Evolutionary conservation across 2,888 invertebrate genomes (phyloP).

Genomic region (Drosophila lutescens): DNA sequence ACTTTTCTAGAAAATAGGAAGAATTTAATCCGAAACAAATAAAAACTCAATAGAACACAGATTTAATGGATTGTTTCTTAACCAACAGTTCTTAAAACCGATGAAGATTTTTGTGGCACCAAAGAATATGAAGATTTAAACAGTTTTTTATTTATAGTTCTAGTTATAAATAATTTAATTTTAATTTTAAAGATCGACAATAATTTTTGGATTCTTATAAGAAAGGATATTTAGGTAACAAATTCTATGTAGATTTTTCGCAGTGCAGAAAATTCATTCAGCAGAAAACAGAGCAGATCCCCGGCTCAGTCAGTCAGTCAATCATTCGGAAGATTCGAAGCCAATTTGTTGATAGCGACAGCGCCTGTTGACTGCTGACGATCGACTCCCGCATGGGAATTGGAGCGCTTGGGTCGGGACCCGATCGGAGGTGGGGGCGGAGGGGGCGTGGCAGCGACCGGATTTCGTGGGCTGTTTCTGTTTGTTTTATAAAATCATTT

Average conservation of each 20-base stretch:
- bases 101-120: no score
- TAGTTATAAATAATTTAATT: no score
- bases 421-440: slow-evolving; percentile 24
- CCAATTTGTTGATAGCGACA: slow-evolving; percentile 75
- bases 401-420: slow-evolving; percentile 38
- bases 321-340: slow-evolving; percentile 75
- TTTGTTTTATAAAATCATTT: slow-evolving; percentile 75
- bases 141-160: no score
- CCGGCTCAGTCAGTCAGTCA: slow-evolving; percentile 57
- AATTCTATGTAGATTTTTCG: not conserved
- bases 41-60: no score
- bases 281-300: slow-evolving; percentile 39
- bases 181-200: not conserved
- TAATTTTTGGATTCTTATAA: not conserved
- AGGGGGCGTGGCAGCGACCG: slow-evolving; percentile 51
- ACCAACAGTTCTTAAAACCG: no score
- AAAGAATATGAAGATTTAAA: no score
- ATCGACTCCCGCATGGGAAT: slow-evolving; percentile 65
- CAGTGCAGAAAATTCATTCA: slow-evolving; percentile 61
- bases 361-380: slow-evolving; percentile 57
- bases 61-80: no score
- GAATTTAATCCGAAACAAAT: no score
- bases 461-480: slow-evolving; percentile 60
- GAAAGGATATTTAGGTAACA: no score
- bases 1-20: no score